Conservation (phyloP, 2,797 vertebrate genomes). For the Sebastes reedi region DNA sequence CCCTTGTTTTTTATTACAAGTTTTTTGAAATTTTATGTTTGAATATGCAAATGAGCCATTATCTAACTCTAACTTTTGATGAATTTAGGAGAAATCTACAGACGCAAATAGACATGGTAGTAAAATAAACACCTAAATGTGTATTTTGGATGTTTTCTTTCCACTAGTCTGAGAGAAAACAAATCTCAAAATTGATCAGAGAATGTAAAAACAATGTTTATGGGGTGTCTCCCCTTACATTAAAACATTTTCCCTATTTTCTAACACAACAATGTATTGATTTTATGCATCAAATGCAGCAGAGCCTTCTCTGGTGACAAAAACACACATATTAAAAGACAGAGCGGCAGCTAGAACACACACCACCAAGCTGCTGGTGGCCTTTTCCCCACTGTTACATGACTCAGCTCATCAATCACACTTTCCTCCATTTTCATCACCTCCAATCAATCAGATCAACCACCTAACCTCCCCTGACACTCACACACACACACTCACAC, state of each 20-base stretch:
- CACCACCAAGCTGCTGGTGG: background rate
- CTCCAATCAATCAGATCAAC: conserved; percentile 53
- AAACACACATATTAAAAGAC: background rate
- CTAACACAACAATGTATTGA: background rate
- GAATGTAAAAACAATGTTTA: no score
- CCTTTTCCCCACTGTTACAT: conserved; percentile 10
- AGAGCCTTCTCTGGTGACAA: background rate
- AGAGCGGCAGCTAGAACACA: background rate
- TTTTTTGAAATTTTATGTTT: no score
- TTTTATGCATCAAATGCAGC: background rate
- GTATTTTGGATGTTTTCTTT: no score
- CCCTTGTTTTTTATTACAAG: no score
- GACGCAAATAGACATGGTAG: no score
- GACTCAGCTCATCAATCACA: conserved; percentile 40
- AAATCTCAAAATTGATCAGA: no score
- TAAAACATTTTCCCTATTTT: background rate
- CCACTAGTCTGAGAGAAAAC: fast-evolving
- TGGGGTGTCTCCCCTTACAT: no score
- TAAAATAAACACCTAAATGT: no score
- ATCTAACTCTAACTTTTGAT: no score
- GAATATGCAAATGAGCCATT: fast-evolving
- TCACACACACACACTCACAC: background rate
- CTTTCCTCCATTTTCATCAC: conserved; percentile 45
- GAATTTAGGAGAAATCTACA: fast-evolving
- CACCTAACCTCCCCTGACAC: conserved; percentile 20